Percentiles rank a stretch among this genome's conserved stretches.
phyloP scores from a whole-genome alignment of 2,797 vertebrate genomes.

The Protonibea diacanthus region DNA sequence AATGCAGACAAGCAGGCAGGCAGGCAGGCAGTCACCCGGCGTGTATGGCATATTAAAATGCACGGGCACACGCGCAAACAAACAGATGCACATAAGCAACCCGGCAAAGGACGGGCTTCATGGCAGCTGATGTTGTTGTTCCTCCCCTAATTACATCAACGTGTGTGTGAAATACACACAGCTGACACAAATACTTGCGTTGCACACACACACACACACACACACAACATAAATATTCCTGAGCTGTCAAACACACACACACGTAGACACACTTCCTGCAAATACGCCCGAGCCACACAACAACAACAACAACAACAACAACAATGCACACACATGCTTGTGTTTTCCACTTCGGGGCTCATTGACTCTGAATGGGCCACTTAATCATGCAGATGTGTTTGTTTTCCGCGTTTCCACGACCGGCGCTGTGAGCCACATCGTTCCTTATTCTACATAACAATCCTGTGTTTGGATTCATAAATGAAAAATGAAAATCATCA shows the following conservation, averaged over 20 bases:
- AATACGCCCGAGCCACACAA: slow-evolving; percentile 17
- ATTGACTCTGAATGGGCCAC: slow-evolving; percentile 47
- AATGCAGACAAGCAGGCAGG: not conserved
- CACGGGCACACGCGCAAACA: not conserved
- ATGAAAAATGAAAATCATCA: too few species aligned
- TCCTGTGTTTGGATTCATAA: slow-evolving; percentile 19
- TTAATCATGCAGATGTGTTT: slow-evolving; percentile 55
- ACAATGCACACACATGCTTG: slow-evolving; percentile 15
- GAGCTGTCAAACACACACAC: not conserved
- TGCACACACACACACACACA: slow-evolving; percentile 34
- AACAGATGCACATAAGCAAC: slow-evolving; percentile 2
- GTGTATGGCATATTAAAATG: slow-evolving; percentile 31
- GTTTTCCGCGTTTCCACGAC: slow-evolving; percentile 10
- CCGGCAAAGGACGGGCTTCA: slow-evolving; percentile 15
- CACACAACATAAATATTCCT: slow-evolving; percentile 42
- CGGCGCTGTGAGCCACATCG: not conserved
- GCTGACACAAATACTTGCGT: slow-evolving; percentile 27
- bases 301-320: too few species aligned
- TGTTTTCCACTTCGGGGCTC: slow-evolving; percentile 34
- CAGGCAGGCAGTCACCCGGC: not conserved
- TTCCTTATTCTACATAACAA: slow-evolving; percentile 33
- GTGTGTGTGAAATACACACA: slow-evolving; percentile 42
- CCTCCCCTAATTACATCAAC: slow-evolving; percentile 35
- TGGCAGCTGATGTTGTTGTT: slow-evolving; percentile 27
- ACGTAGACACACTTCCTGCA: not conserved